These are phyloP conservation scores for Troides helena DNA, from an alignment of 2,888 invertebrate genomes.

Conservation along the genomic window DNA sequence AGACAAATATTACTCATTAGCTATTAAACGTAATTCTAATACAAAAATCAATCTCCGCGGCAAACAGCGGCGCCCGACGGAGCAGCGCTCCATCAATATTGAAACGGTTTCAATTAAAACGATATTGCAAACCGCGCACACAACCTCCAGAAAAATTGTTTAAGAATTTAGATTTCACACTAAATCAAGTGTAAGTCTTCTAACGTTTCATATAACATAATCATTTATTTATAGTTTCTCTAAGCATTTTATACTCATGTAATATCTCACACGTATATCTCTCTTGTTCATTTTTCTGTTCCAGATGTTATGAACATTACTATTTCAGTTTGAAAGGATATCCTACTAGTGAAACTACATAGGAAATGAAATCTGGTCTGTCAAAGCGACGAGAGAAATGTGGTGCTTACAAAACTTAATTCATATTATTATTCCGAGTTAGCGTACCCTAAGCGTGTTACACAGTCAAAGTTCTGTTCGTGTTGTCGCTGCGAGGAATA, in stretches of 20 bases:
- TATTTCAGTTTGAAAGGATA: not conserved
- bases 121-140: constrained; percentile 14
- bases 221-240: not conserved
- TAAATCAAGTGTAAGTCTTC: not conserved
- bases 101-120: constrained; percentile 17
- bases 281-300: not conserved
- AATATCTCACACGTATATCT: not conserved
- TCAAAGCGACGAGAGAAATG: no score
- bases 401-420: no score
- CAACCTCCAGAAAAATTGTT: constrained; percentile 10
- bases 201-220: no score
- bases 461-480: no score
- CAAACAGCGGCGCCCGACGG: constrained; percentile 1
- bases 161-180: constrained; percentile 1
- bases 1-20: no score
- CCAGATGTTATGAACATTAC: not conserved
- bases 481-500: no score
- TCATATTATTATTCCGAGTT: no score
- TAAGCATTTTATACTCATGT: not conserved
- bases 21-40: constrained; percentile 1
- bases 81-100: constrained; percentile 11
- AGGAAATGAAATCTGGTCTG: no score
- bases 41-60: constrained; percentile 6
- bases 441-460: no score
- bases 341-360: no score